Evolutionary conservation across 2,113 vertebrate genomes (phyloP).

Genomic region (Hippoglossus stenolepis): DNA sequence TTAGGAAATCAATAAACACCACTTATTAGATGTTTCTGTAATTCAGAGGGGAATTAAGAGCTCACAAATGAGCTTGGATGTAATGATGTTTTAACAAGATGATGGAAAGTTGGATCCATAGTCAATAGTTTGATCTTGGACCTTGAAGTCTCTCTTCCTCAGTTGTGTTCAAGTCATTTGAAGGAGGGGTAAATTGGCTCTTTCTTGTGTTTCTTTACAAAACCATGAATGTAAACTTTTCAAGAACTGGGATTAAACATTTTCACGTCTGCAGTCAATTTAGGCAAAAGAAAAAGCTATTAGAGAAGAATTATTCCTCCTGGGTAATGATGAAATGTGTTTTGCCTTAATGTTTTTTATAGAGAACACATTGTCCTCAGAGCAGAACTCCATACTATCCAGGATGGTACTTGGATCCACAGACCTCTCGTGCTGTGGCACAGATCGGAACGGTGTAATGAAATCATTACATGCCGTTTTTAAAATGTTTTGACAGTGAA

Average conservation of each 20-base stretch:
- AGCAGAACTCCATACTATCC: constrained; percentile 19
- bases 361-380: constrained; percentile 38
- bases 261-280: constrained; percentile 11
- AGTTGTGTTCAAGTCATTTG: constrained; percentile 7
- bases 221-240: constrained; percentile 8
- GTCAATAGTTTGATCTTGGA: constrained; percentile 31
- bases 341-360: constrained; percentile 16
- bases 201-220: neutral
- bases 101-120: constrained; percentile 25
- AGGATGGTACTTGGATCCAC: constrained; percentile 13
- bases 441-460: neutral
- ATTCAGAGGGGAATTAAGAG: constrained; percentile 25
- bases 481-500: constrained; percentile 5
- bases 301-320: neutral
- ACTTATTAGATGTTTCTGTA: constrained; percentile 1
- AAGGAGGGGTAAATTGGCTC: neutral
- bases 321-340: constrained; percentile 26
- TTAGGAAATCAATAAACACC: constrained; percentile 26
- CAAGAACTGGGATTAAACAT: neutral
- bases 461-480: constrained; percentile 15
- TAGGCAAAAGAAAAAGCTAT: constrained; percentile 4
- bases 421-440: neutral
- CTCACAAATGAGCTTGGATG: constrained; percentile 31
- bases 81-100: constrained; percentile 6
- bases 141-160: constrained; percentile 15